phyloP scores from a whole-genome alignment of 2,797 vertebrate species.

The Rhyacichthys aspro region DNA sequence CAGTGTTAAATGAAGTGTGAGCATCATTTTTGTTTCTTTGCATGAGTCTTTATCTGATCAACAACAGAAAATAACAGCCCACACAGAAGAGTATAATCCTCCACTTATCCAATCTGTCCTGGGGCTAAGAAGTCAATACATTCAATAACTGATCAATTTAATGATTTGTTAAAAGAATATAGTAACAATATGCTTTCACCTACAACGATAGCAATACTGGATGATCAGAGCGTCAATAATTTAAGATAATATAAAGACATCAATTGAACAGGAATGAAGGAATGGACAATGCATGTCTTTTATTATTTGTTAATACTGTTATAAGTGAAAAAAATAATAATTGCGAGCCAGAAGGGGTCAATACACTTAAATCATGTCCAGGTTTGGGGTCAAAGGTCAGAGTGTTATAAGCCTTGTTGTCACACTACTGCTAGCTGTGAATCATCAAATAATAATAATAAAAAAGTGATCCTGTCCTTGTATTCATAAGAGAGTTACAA shows the following conservation, averaged over 20 bases:
- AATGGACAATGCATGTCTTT: neutral
- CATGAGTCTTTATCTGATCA: neutral
- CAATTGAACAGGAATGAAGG: too few relatives aligned
- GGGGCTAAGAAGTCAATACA: conserved; percentile 1
- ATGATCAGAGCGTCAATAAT: too few relatives aligned
- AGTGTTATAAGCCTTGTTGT: conserved; percentile 13
- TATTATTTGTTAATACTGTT: conserved; percentile 2
- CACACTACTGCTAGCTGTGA: neutral
- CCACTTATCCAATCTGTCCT: neutral
- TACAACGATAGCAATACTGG: neutral
- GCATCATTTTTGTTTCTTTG: neutral
- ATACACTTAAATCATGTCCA: neutral
- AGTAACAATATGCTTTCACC: neutral
- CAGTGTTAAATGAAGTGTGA: too few relatives aligned
- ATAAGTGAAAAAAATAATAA: neutral
- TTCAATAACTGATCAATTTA: neutral
- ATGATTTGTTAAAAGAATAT: neutral
- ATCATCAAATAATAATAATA: neutral
- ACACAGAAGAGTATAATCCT: neutral
- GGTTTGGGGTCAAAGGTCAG: conserved; percentile 7
- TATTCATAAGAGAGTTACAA: too few relatives aligned
- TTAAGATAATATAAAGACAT: too few relatives aligned
- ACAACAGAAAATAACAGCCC: neutral
- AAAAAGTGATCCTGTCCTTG: neutral
- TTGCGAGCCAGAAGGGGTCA: conserved; percentile 17